phyloP scores from a whole-genome alignment of 53 echinoderm and acorn worm genomes.

The Arbacia lixula region DNA sequence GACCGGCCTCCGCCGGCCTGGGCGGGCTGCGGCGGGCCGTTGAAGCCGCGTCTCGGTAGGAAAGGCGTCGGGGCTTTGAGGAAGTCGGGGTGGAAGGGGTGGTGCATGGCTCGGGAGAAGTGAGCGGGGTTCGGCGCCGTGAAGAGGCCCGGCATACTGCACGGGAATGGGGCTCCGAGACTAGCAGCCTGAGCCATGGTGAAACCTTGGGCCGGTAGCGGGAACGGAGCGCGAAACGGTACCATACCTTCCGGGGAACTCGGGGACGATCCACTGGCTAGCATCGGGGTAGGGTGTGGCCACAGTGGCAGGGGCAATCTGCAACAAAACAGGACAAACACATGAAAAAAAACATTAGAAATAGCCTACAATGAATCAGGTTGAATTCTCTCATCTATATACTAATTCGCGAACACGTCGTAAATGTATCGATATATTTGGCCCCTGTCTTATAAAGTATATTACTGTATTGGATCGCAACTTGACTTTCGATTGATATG shows the following conservation, averaged over 20 bases:
- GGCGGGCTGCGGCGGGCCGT: neutral
- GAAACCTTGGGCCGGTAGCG: slow-evolving; percentile 7
- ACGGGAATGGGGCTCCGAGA: slow-evolving; percentile 22
- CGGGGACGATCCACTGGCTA: slow-evolving; percentile 23
- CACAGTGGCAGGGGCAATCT: slow-evolving; percentile 41
- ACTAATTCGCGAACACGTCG: too few species aligned
- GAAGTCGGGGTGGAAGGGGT: slow-evolving; percentile 3
- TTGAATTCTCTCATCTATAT: too few species aligned
- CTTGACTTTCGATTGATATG: too few species aligned
- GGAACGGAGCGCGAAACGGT: slow-evolving; percentile 8
- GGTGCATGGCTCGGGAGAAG: neutral
- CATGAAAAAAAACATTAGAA: neutral
- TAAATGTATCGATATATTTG: too few species aligned
- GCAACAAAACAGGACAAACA: neutral
- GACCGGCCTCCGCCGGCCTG: neutral
- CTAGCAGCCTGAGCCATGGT: neutral
- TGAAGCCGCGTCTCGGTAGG: neutral
- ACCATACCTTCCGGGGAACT: slow-evolving; percentile 2
- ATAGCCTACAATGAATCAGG: too few species aligned
- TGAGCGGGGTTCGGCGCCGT: neutral
- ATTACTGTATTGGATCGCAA: too few species aligned
- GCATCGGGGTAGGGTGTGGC: slow-evolving; percentile 44
- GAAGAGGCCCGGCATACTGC: slow-evolving; percentile 15
- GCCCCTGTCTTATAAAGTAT: too few species aligned
- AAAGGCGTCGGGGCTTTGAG: slow-evolving; percentile 12